Base-by-base conservation (phyloP, 2,113 vertebrate genomes). In the Gasterosteus nipponicus region DNA sequence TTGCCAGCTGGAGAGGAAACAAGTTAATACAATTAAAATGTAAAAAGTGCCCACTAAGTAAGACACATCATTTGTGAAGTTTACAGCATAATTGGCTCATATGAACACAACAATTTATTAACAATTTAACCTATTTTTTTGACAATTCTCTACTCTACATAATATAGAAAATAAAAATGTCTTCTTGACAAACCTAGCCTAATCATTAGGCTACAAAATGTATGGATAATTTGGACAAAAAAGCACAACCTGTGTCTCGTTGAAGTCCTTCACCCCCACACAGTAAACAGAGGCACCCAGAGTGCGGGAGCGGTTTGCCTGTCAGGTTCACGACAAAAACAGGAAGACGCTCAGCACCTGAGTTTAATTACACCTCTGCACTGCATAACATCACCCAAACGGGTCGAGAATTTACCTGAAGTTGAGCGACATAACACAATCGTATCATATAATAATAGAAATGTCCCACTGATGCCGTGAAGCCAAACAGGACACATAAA, bases 201-300 rank as follows among this genome's bases (percentile, higher is more conserved):
- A 60, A 12, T 64, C 38, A 58, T 39, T 38, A 29, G 19, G 8
- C 49, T 3, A 29, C 12, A 44, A 57, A 49, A 49, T n/a, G 39
- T n/a, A 38, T 47, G 41, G 5, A 57, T 64, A 19, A 19, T 69
- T 56, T 63, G 6, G n/a, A n/a, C 15, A 67, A 51, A 70, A 77
- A 61, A 77, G 61, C 22, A 85, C 83, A 82, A 99, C 98, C 97
- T 99, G 98, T 15, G 98, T 99, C 90, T 99, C 97, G 68, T 99
- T 97, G 95, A 99, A 99, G 93, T 99, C 97, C 76, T 99, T 99
- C 83, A 99, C 98, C 0, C 98, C 98, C 2, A 99, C 97, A 2
- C 98, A 99, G 75, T 99, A 99, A 10, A 99, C 96, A 0, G 97
- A 95, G 12, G 98, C 98, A 29, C 98, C 98, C 65, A 99, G 93